phyloP scores from a whole-genome alignment of 2,888 invertebrate species.

The Melangyna quadrimaculata region DNA sequence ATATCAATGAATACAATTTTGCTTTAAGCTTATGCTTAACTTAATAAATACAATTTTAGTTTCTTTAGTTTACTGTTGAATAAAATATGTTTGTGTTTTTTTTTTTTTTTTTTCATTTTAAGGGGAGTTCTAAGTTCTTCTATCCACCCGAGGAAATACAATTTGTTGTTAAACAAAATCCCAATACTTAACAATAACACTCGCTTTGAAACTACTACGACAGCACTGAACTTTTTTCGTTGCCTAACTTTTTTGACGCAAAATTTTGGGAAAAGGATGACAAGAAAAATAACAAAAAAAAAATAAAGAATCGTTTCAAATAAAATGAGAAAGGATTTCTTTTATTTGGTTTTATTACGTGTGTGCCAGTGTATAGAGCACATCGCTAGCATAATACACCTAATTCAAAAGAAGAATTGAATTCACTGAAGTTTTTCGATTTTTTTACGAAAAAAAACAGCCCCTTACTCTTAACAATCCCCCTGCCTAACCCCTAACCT shows the following conservation, averaged over 20 bases:
- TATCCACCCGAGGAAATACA: too few species aligned
- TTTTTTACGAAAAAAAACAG: not conserved
- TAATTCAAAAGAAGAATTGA: constrained; percentile 15
- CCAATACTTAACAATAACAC: not conserved
- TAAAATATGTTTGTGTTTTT: too few species aligned
- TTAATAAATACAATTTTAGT: too few species aligned
- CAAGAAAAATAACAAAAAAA: not conserved
- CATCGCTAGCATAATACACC: not conserved
- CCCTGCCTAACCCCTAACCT: not conserved
- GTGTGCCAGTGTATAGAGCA: not conserved
- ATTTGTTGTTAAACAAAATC: too few species aligned
- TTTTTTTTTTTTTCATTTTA: too few species aligned
- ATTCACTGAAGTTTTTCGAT: constrained; percentile 21
- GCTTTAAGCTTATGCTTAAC: too few species aligned
- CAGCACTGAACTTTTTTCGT: not conserved
- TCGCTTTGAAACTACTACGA: not conserved
- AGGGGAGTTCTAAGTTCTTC: too few species aligned
- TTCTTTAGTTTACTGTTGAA: too few species aligned
- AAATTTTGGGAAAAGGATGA: not conserved
- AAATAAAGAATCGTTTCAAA: not conserved
- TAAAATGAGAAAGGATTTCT: not conserved
- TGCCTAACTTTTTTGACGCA: not conserved
- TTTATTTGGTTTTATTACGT: constrained; percentile 15
- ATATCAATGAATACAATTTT: too few species aligned
- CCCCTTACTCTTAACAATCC: not conserved